Conservation (phyloP, 2,888 invertebrate species). For the Drosophila melanosoma region DNA sequence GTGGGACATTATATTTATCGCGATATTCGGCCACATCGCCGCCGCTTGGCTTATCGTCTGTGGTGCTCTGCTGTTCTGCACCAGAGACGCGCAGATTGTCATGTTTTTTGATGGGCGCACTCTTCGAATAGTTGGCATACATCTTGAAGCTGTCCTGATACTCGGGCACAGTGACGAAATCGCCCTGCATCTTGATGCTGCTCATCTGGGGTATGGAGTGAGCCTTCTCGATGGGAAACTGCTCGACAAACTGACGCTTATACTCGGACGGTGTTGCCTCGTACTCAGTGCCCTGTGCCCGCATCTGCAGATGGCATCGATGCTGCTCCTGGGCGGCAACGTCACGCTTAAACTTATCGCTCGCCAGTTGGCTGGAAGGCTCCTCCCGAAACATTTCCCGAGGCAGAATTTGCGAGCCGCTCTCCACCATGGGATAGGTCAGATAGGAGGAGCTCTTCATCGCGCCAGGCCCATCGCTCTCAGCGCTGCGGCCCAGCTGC, state of each 20-base stretch:
- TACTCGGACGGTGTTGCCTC: slow-evolving; percentile 83
- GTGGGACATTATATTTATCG: slow-evolving; percentile 82
- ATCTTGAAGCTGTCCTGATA: slow-evolving; percentile 84
- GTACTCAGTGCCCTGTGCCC: slow-evolving; percentile 62
- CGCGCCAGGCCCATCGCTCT: slow-evolving; percentile 33
- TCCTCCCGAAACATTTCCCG: slow-evolving; percentile 78
- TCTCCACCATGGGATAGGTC: slow-evolving; percentile 81
- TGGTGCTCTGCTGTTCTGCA: slow-evolving; percentile 60
- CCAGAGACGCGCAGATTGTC: slow-evolving; percentile 83
- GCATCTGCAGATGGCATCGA: slow-evolving; percentile 75
- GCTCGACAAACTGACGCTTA: slow-evolving; percentile 81
- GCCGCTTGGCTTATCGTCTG: slow-evolving; percentile 12
- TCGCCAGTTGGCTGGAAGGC: slow-evolving; percentile 47
- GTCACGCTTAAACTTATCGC: slow-evolving; percentile 72
- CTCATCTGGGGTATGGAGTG: slow-evolving; percentile 85
- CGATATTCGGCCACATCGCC: slow-evolving; percentile 81
- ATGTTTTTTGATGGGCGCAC: slow-evolving; percentile 83
- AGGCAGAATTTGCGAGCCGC: slow-evolving; percentile 80
- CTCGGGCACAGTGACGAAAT: slow-evolving; percentile 83
- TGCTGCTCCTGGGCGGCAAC: slow-evolving; percentile 72
- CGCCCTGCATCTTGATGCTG: slow-evolving; percentile 83
- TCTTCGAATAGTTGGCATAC: slow-evolving; percentile 84
- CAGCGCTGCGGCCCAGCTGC: slow-evolving; percentile 66
- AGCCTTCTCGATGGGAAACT: slow-evolving; percentile 83
- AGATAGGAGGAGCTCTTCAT: slow-evolving; percentile 82